Conservation (phyloP, 2,888 invertebrate species). For the Ceraclea dissimilis region DNA sequence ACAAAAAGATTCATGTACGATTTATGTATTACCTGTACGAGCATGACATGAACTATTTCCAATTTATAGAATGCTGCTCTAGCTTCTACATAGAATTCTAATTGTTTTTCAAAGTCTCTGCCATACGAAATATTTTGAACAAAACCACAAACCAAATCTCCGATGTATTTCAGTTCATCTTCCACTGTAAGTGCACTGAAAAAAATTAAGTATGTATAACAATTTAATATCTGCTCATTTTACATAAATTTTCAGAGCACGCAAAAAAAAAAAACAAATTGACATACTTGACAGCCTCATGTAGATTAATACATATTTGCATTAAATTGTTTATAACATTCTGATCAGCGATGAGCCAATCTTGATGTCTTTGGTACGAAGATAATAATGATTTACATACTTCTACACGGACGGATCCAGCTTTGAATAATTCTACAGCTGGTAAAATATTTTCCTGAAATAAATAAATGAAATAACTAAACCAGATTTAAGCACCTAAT, state of each 20-base stretch:
- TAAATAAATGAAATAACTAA: neutral
- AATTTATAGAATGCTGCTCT: constrained; percentile 85
- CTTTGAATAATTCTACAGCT: constrained; percentile 82
- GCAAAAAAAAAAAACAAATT: neutral
- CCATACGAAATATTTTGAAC: constrained; percentile 76
- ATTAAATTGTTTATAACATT: constrained; percentile 83
- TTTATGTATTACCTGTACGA: constrained; percentile 69
- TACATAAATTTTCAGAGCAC: neutral
- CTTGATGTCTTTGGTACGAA: constrained; percentile 43
- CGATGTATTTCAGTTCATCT: constrained; percentile 83
- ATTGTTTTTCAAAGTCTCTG: constrained; percentile 81
- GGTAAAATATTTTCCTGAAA: constrained; percentile 82
- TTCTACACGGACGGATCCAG: constrained; percentile 72
- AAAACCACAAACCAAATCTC: constrained; percentile 72
- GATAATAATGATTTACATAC: constrained; percentile 76
- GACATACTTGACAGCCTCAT: constrained; percentile 86
- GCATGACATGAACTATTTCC: constrained; percentile 74
- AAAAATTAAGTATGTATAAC: constrained; percentile 16
- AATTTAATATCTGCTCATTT: neutral
- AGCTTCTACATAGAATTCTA: constrained; percentile 90
- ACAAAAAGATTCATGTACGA: too few relatives aligned
- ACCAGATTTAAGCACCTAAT: too few relatives aligned
- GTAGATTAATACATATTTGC: constrained; percentile 81
- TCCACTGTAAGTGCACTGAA: constrained; percentile 81
- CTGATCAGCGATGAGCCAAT: constrained; percentile 63